Base-by-base conservation (phyloP, 2,888 invertebrate species). In the Ctenicera cuprea region DNA sequence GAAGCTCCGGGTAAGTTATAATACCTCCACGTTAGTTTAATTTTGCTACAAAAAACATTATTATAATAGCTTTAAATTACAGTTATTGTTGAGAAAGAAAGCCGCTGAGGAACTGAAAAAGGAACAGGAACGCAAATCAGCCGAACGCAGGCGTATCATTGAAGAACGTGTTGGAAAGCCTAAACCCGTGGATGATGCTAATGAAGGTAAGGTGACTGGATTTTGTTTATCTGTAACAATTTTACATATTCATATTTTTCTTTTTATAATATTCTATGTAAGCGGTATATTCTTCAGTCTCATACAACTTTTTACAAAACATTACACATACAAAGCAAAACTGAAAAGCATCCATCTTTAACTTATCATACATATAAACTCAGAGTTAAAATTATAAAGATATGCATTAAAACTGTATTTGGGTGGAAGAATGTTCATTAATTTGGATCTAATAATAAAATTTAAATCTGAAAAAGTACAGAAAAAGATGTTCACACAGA, bases 101-200 rank as follows among this genome's bases (percentile, higher is more conserved):
- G 99, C 99, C 88, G 99, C 99, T 83, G 99, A 99, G 89, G 99
- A 99, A 89, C 90, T 99, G 91, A 98, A 98, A 91, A 98, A 98
- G 89, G 98, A 99, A 90, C 98, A 99, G 89, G 97, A 98, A 90
- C 94, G 97, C 87, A 98, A 99, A 91, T 97, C 98, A 74, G 97
- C 97, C 80, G 99, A 98, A 89, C 94, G 98, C 88, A 96, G 97
- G 91, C 95, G 96, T 87, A 96, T 97, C 91, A 97, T 98, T 88
- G 96, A 96, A 87, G 95, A 97, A 88, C 93, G 98, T 87, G 97
- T 97, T 88, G 97, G 97, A 87, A 94, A 95, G 88, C 91, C 97
- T 81, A 96, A 97, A 90, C 93, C 94, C 88, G 89, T 96, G 87
- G 96, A 97, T 80, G 95, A 96, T 87, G 94, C 95, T 85, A 97